phyloP scores from a whole-genome alignment of 2,113 vertebrate species.

The Corythornis cristatus region DNA sequence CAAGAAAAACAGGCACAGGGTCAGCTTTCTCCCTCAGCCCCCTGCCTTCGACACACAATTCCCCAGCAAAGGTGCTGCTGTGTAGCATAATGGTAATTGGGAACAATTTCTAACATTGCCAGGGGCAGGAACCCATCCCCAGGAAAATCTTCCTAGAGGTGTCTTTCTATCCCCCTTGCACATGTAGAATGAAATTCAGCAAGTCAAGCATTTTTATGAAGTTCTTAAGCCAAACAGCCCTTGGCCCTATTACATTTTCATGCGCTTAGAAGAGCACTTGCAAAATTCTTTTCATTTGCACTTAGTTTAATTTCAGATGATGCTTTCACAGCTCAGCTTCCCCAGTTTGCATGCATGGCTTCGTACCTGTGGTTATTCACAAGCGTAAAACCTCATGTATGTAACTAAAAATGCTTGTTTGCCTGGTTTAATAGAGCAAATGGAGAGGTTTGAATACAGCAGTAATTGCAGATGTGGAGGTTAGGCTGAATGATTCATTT shows the following conservation, averaged over 20 bases:
- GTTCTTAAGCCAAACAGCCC: constrained; percentile 29
- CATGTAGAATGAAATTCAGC: neutral
- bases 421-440: neutral
- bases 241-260: neutral
- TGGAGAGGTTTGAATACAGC: neutral
- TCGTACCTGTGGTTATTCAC: neutral
- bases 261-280: neutral
- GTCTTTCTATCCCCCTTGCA: neutral
- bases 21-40: neutral
- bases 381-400: neutral
- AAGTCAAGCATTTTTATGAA: neutral
- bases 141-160: neutral
- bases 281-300: neutral
- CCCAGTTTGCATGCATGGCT: neutral
- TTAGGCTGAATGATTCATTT: neutral
- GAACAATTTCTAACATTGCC: neutral
- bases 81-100: neutral
- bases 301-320: constrained; percentile 19
- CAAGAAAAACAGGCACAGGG: fast-evolving
- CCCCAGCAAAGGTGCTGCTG: neutral
- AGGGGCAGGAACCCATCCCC: neutral
- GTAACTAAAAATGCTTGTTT: neutral
- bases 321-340: neutral
- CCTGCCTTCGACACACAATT: fast-evolving
- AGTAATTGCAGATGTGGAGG: neutral